Evolutionary conservation across 1,140 invertebrate species (phyloP).

Genomic region (Drosophila nikananu): DNA sequence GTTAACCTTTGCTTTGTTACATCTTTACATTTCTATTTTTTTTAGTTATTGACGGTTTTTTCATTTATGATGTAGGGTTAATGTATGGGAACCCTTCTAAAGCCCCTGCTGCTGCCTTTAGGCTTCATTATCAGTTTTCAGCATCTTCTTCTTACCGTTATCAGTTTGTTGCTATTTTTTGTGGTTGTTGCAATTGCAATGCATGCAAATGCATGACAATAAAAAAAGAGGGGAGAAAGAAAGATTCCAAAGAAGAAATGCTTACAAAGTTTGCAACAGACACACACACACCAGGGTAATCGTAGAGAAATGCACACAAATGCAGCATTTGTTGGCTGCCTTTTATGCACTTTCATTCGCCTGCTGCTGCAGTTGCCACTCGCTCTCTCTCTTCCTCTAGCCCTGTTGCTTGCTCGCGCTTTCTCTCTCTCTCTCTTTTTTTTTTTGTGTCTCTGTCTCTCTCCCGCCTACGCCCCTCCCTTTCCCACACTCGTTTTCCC

Average conservation of each 20-base stretch:
- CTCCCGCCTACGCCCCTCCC: background rate
- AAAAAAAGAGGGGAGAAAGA: background rate
- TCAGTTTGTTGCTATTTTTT: constrained; percentile 26
- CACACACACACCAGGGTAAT: constrained; percentile 16
- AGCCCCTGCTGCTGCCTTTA: background rate
- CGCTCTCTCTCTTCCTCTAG: constrained; percentile 13
- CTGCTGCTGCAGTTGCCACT: constrained; percentile 18
- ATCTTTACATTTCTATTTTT: background rate
- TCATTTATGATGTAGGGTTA: background rate
- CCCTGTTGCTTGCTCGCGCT: constrained; percentile 21
- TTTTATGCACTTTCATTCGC: constrained; percentile 67
- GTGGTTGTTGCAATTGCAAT: constrained; percentile 32
- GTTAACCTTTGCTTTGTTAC: constrained; percentile 8
- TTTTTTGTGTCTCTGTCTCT: constrained; percentile 1
- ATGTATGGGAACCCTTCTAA: background rate
- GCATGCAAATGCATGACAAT: constrained; percentile 42
- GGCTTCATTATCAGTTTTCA: constrained; percentile 52
- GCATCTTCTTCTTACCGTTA: constrained; percentile 66
- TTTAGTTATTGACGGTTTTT: background rate
- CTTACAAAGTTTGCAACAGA: constrained; percentile 34
- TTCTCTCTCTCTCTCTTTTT: background rate
- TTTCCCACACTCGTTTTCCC: constrained; percentile 9
- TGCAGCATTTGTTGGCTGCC: constrained; percentile 31
- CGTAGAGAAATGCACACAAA: constrained; percentile 15
- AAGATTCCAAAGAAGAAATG: constrained; percentile 27